Evolutionary conservation across 2,797 vertebrate species (phyloP), one percentile per base, ranked within the genome.

Genomic region (Acridotheres tristis): DNA sequence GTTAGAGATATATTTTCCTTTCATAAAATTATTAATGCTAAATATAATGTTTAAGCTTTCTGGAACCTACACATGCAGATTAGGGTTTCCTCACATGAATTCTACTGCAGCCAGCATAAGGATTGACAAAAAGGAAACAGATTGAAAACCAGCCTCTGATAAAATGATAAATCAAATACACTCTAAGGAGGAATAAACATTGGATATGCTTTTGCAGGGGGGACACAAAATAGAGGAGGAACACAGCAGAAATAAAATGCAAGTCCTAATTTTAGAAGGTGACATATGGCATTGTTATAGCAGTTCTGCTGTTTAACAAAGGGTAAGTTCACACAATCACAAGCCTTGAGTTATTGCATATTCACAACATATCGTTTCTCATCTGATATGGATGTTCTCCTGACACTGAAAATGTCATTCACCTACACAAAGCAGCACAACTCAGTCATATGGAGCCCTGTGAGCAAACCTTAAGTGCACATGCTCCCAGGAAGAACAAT

Each of bases 371-470:
- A 67, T 25, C 2, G 50, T 94, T 92, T 76, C 63, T 87, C 40
- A 90, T 90, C 40, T 62, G 40, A 38, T 59, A 38, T 13, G 15
- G 74, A 68, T 1, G 6, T 66, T 82, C 38, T 93, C 7, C 30
- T 87, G 58, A 48, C 63, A 62, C 36, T 76, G 84, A 73, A 93
- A 93, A 93, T 93, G 91, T 73, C 89, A 87, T 88, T 53, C 92
- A 82, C 74, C 55, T 87, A 87, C 66, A 76, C 38, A 51, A 48
- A 77, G 54, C 22, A 26, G 8, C n/a, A 45, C 34, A 93, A 48
- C 16, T 79, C 51, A 62, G 43, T 69, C 29, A 68, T 40, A 38
- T 6, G 27, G 55, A 87, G 26, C 40, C 29, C 59, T 34, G 16
- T 57, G 51, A 90, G 58, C 30, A 87, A 92, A 90, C 6, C 13